Evolutionary conservation across 2,797 vertebrate species (phyloP).

Genomic region (Tenualosa ilisha): DNA sequence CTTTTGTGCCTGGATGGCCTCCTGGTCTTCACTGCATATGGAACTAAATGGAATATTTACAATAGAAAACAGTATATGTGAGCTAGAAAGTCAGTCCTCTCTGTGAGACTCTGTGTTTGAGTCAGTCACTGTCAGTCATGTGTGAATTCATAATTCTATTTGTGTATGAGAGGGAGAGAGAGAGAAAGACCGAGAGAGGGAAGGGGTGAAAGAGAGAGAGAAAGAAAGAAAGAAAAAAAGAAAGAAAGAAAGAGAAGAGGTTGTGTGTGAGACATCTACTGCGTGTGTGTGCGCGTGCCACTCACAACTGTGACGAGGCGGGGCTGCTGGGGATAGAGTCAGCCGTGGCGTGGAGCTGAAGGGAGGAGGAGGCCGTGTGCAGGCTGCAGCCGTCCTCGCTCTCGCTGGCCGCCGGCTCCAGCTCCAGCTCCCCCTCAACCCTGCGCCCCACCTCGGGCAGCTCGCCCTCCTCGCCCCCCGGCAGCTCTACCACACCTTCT

Average conservation of each 20-base stretch:
- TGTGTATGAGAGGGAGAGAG: neutral
- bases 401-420: conserved; percentile 90
- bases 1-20: conserved; percentile 97
- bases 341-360: conserved; percentile 87
- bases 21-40: conserved; percentile 94
- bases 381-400: conserved; percentile 96
- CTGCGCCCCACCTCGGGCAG: conserved; percentile 82
- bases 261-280: conserved; percentile 7
- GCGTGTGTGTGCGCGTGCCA: conserved; percentile 42
- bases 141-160: no score
- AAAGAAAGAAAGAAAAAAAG: neutral
- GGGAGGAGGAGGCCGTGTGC: conserved; percentile 86
- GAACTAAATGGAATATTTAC: conserved; percentile 73
- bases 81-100: neutral
- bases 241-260: neutral
- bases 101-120: neutral
- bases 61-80: neutral
- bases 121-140: neutral
- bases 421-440: conserved; percentile 87
- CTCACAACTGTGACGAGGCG: conserved; percentile 97
- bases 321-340: conserved; percentile 98
- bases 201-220: neutral
- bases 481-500: conserved; percentile 79
- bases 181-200: neutral
- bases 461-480: conserved; percentile 76